Conservation (phyloP, 2,888 invertebrate genomes). For the Zaprionus obscuricornis region DNA sequence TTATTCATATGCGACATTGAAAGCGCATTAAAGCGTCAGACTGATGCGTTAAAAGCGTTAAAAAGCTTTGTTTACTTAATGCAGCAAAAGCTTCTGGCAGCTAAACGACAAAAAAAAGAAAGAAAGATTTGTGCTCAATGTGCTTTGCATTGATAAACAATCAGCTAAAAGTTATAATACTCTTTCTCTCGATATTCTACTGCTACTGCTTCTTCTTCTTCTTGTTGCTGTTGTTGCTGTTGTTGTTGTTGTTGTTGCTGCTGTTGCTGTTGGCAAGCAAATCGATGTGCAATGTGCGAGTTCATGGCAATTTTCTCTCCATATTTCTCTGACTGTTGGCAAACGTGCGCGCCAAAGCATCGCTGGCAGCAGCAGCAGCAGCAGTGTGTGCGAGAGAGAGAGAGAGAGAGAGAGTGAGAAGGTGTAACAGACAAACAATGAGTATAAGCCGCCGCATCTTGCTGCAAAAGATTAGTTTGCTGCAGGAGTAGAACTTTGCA, state of each 20-base stretch:
- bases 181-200: constrained; percentile 15
- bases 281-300: constrained; percentile 46
- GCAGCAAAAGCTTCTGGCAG: not conserved
- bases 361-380: constrained; percentile 10
- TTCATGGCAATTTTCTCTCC: constrained; percentile 64
- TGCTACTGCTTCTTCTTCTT: too few relatives aligned
- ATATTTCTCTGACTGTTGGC: constrained; percentile 56
- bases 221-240: constrained; percentile 1
- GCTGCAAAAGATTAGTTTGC: constrained; percentile 48
- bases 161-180: constrained; percentile 28
- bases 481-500: too few relatives aligned
- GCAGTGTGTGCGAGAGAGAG: constrained; percentile 2
- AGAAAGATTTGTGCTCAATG: not conserved
- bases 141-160: constrained; percentile 17
- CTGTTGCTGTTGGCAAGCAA: constrained; percentile 7
- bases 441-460: constrained; percentile 50
- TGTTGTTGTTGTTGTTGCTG: constrained; percentile 2
- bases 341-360: constrained; percentile 57
- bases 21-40: not conserved
- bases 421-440: constrained; percentile 51
- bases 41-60: not conserved
- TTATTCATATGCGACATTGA: not conserved
- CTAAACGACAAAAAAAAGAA: not conserved
- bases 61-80: not conserved
- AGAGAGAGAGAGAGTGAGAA: not conserved